These are phyloP conservation scores for Propithecus coquereli DNA, from an alignment of 2,113 vertebrate species.

Conservation along the genomic window DNA sequence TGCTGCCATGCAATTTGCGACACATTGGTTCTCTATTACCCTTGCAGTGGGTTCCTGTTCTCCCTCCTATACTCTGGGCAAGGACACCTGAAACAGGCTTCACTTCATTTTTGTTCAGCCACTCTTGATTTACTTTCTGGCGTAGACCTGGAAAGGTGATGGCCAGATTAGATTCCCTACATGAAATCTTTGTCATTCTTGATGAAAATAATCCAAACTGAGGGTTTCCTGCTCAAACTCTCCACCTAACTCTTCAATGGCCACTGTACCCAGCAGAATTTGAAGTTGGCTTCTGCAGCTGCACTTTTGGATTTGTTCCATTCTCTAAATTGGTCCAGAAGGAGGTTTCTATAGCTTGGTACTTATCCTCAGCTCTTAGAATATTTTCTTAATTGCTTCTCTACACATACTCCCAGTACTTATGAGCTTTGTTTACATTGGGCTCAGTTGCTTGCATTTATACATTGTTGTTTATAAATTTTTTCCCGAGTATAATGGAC, in stretches of 20 bases:
- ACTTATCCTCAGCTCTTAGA: neutral
- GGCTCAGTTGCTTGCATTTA: neutral
- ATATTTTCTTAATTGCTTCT: conserved; percentile 44
- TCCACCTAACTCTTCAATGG: neutral
- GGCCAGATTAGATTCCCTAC: neutral
- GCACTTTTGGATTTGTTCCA: conserved; percentile 1
- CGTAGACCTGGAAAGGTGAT: neutral
- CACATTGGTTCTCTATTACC: neutral
- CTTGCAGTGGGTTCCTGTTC: neutral
- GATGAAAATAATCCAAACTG: neutral
- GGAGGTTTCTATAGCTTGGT: neutral
- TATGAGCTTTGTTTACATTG: neutral
- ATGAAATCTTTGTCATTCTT: neutral
- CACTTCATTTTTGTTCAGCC: neutral
- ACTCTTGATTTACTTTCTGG: neutral
- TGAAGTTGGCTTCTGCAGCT: neutral
- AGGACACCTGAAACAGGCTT: neutral
- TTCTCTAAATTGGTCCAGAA: neutral
- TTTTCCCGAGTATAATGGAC: neutral
- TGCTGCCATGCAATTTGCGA: too few species aligned
- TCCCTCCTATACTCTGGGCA: neutral
- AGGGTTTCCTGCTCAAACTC: neutral
- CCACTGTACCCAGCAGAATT: neutral
- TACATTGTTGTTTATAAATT: neutral
- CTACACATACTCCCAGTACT: neutral